Base-by-base conservation (phyloP, 2,888 invertebrate genomes). In the Caenorhabditis sp. region DNA sequence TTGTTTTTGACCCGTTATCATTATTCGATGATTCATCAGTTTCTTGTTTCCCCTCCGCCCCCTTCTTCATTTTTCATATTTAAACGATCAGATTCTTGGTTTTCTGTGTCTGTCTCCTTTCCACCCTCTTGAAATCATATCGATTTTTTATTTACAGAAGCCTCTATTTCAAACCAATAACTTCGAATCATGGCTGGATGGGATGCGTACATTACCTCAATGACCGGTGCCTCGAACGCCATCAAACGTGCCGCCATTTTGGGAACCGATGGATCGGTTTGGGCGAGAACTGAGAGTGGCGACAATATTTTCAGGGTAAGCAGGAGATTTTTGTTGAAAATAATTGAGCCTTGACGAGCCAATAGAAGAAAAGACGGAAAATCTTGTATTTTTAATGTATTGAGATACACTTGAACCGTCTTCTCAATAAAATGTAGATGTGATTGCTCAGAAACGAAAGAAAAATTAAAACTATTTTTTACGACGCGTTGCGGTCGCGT, bases 221-320 rank as follows among this genome's bases (percentile, higher is more conserved):
- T 85, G 70, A 72, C 77, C 63, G 78, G 53, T 23, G 54, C 70
- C 36, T 67, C 76, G n/a, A 69, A 75, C 10, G 66, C 76, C n/a
- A 85, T 85, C 77, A 83, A 83, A 69, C 77, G 83, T 20, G 85
- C 82, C 31, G 86, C 86, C 26, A 86, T 86, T 67, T 74, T 86
- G 61, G 84, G 85, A 7, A 36, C 62, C 20, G 86, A 86, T 60
- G 85, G 83, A 31, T 64, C 78, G 25, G 76, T 86, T 31, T 86
- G 86, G 86, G 86, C 86, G 25, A 63, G 80, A 21, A 81, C 84
- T 50, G 78, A 85, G 52, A 76, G 77, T 21, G 65, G 36, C 5
- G 62, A 59, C 26, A 78, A 78, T 50, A 62, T 71, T 43, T 85
- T 85, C 76, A 69, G 61, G 59, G 84, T 85, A 60, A 57, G 66